Conservation (phyloP, 2,888 invertebrate species). For the Deroplatys truncata region DNA sequence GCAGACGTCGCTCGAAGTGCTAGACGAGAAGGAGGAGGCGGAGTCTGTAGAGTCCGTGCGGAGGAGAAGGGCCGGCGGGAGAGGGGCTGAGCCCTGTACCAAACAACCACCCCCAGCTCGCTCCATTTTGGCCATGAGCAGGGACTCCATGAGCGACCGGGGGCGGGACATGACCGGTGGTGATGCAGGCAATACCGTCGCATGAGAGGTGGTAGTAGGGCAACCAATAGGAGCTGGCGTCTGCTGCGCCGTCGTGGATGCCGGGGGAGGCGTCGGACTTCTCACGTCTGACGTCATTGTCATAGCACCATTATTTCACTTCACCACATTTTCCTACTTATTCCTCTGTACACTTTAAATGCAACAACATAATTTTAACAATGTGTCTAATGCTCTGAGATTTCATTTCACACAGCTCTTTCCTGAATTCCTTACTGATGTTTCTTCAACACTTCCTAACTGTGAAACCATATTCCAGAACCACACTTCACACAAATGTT, state of each 20-base stretch:
- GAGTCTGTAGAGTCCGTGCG: conserved; percentile 71
- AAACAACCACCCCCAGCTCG: conserved; percentile 36
- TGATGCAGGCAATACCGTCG: not conserved
- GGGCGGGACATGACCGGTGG: conserved; percentile 44
- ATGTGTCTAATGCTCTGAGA: too few species aligned
- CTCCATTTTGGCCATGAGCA: conserved; percentile 79
- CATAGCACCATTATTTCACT: not conserved
- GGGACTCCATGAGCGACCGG: conserved; percentile 75
- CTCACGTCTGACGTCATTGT: conserved; percentile 25
- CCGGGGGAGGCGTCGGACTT: conserved; percentile 17
- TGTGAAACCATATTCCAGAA: not conserved
- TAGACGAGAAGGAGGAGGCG: conserved; percentile 56
- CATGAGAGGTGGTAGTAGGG: conserved; percentile 47
- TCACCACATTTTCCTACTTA: not conserved
- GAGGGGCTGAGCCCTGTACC: not conserved
- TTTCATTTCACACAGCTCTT: not conserved
- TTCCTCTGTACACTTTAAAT: not conserved
- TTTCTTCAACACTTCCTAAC: not conserved
- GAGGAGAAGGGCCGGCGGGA: conserved; percentile 47
- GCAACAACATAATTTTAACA: not conserved
- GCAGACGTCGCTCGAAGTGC: conserved; percentile 64
- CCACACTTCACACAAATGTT: not conserved
- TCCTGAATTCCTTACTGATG: too few species aligned
- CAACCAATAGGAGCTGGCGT: conserved; percentile 75
- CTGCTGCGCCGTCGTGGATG: conserved; percentile 40